Base-by-base conservation (phyloP, 1,140 invertebrate species). In the Drosophila arizonae region DNA sequence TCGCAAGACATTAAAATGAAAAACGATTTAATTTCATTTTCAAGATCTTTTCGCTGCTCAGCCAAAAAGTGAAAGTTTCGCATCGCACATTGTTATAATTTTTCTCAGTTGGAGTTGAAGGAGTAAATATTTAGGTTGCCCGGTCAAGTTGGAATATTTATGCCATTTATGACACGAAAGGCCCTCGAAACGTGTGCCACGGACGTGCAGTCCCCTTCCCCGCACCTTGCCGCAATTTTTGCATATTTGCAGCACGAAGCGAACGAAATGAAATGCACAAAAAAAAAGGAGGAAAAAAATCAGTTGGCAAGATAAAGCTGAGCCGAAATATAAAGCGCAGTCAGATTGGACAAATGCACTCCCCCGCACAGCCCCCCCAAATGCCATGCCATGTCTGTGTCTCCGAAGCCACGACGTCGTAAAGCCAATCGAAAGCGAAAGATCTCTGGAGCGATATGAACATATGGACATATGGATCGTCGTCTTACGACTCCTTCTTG, bases 141-240 rank as follows among this genome's bases (percentile, higher is more conserved):
- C 85, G 84, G 84, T 88, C 84, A 88, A 88, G 75, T 73, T 79
- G 82, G 82, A 88, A 88, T 88, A 88, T 88, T 88, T 88, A 88
- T 88, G 84, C 85, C 84, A 88, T 88, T 88, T 88, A 88, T 88
- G 84, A 88, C 84, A 88, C 84, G 84, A 88, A 78, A 88, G 84
- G 76, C 84, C 84, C 84, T 88, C 82, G 79, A 67, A 86, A 86
- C 81, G 81, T 86, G 82, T 85, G 70, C 81, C 81, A 60, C 51
- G 52, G 15, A 70, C 58, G 58, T 62, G 41, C 39, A 43, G 24
- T 17, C 46, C 21, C 39, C 50, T 41, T 2, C 26, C 6, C 36
- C 41, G 30, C 41, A 60, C 73, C 68, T 79, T 80, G 71, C 70
- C 54, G 67, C 64, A 79, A 81, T 88, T 88, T 88, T 88, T 88